These are phyloP conservation scores for Diabrotica undecimpunctata DNA, from an alignment of 1,140 invertebrate species.

Conservation along the genomic window DNA sequence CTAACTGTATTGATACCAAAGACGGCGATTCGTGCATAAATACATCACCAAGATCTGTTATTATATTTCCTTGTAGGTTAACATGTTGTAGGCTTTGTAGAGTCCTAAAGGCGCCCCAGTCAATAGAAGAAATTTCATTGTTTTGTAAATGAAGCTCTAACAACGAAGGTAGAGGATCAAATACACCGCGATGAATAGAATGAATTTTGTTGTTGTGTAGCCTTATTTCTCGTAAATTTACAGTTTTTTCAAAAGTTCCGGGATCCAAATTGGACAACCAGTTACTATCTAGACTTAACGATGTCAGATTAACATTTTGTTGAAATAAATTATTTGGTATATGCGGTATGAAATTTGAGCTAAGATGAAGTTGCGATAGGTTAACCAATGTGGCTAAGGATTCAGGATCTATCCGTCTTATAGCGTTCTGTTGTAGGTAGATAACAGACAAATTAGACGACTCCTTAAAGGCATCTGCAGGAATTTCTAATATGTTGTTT, in stretches of 20 bases:
- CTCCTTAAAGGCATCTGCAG: conserved; percentile 75
- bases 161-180: conserved; percentile 73
- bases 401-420: conserved; percentile 68
- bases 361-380: conserved; percentile 78
- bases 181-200: conserved; percentile 71
- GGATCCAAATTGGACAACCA: conserved; percentile 75
- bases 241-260: conserved; percentile 72
- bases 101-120: conserved; percentile 77
- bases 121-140: conserved; percentile 77
- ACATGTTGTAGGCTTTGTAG: conserved; percentile 82
- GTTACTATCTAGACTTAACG: conserved; percentile 88
- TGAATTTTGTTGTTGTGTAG: conserved; percentile 80
- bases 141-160: conserved; percentile 84
- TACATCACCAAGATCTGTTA: conserved; percentile 75
- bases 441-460: conserved; percentile 74
- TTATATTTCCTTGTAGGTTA: conserved; percentile 78
- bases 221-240: conserved; percentile 74
- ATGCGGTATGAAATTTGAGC: conserved; percentile 78
- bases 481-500: conserved; percentile 84
- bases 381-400: conserved; percentile 69
- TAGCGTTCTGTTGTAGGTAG: conserved; percentile 84
- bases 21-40: conserved; percentile 71
- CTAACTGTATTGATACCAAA: conserved; percentile 80
- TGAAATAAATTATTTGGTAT: conserved; percentile 72
- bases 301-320: conserved; percentile 69